Conservation (phyloP, 1,140 invertebrate species). For the Sycophila sp. region DNA sequence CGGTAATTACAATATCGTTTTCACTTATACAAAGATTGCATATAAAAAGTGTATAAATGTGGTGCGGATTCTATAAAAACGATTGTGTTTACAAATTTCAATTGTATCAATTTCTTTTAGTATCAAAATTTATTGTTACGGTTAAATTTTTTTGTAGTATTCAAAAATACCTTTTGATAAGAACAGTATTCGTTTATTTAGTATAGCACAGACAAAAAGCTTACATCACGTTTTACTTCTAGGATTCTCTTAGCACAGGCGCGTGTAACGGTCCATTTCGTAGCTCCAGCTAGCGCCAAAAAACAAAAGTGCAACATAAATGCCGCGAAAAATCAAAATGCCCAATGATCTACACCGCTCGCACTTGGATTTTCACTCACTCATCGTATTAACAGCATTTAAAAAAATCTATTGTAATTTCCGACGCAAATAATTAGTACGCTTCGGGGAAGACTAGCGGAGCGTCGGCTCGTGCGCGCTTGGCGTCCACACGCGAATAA, state of each 20-base stretch:
- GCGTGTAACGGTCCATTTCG: no score
- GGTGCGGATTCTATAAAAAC: neutral
- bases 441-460: conserved; percentile 25
- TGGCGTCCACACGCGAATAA: neutral
- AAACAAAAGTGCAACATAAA: no score
- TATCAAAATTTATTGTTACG: no score
- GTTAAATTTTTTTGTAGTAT: no score
- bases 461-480: neutral
- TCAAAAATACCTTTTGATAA: no score
- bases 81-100: conserved; percentile 7
- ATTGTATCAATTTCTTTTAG: no score
- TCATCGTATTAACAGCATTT: neutral
- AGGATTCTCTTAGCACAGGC: no score
- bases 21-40: conserved; percentile 1
- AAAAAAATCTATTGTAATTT: neutral
- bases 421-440: conserved; percentile 11
- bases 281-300: no score
- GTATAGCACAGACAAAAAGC: no score
- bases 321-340: conserved; percentile 13
- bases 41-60: conserved; percentile 11
- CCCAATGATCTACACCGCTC: conserved; percentile 13
- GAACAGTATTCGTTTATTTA: no score
- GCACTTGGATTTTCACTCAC: neutral
- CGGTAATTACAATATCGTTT: neutral
- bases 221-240: no score